These are phyloP conservation scores for Lepidonotus clava DNA, from an alignment of 2,888 invertebrate species.

Conservation along the genomic window DNA sequence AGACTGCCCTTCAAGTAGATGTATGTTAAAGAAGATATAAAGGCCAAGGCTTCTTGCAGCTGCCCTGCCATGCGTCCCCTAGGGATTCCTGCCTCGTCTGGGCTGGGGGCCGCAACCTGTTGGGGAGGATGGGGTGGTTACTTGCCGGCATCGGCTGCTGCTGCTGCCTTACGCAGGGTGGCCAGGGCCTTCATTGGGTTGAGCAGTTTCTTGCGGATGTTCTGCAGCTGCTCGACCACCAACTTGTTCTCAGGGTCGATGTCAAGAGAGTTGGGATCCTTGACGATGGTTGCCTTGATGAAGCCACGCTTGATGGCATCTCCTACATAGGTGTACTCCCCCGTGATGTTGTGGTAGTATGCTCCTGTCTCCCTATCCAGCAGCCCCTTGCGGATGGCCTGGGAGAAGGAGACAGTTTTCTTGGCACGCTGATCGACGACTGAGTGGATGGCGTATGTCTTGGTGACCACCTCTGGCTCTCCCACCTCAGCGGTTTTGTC, in stretches of 20 bases:
- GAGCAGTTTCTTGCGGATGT: slow-evolving; percentile 71
- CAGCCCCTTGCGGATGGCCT: slow-evolving; percentile 68
- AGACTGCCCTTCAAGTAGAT: too few species aligned
- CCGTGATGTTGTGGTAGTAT: slow-evolving; percentile 75
- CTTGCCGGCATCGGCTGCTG: slow-evolving; percentile 56
- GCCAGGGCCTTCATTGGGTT: slow-evolving; percentile 71
- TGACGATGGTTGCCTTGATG: slow-evolving; percentile 76
- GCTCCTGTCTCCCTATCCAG: slow-evolving; percentile 72
- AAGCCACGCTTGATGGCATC: slow-evolving; percentile 79
- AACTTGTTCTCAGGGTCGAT: slow-evolving; percentile 76
- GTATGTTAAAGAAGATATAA: too few species aligned
- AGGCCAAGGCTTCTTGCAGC: too few species aligned
- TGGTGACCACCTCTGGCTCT: slow-evolving; percentile 71
- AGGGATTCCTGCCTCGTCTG: slow-evolving; percentile 41
- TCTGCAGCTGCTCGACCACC: slow-evolving; percentile 72
- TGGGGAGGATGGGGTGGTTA: slow-evolving; percentile 5
- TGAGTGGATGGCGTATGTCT: slow-evolving; percentile 77
- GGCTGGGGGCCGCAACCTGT: too few species aligned
- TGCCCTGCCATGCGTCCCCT: too few species aligned
- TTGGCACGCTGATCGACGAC: slow-evolving; percentile 74
- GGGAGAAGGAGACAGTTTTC: slow-evolving; percentile 65
- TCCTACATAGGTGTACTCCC: slow-evolving; percentile 72
- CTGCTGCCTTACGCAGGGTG: slow-evolving; percentile 66
- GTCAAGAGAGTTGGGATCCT: slow-evolving; percentile 73
- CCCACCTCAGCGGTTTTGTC: slow-evolving; percentile 57